These are phyloP conservation scores for Oxycera nigricornis DNA, from an alignment of 2,888 invertebrate species.

Conservation along the genomic window DNA sequence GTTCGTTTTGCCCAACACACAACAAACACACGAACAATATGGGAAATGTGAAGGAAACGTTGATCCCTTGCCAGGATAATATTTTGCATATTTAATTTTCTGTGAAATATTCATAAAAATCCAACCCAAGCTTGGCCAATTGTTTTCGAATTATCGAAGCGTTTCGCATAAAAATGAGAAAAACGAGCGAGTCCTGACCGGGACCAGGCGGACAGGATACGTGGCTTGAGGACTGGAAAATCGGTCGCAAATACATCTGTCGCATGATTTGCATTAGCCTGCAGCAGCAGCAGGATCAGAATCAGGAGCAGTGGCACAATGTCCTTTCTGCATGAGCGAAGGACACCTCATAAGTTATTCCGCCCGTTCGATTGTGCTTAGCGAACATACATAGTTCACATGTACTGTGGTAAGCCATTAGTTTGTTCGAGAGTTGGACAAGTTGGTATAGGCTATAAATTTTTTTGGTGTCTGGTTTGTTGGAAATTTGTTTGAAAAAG, in stretches of 20 bases:
- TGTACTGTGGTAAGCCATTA: too few species aligned
- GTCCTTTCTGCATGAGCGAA: conserved; percentile 7
- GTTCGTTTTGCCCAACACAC: not conserved
- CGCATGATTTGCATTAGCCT: conserved; percentile 34
- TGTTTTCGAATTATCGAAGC: conserved; percentile 40
- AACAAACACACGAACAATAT: not conserved
- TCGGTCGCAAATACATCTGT: conserved; percentile 19
- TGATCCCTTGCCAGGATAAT: not conserved
- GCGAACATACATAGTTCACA: too few species aligned
- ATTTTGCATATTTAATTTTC: conserved; percentile 43
- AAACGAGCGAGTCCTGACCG: not conserved
- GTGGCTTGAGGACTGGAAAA: not conserved
- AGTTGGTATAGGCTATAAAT: too few species aligned
- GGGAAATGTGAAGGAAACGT: not conserved
- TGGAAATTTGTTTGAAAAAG: too few species aligned
- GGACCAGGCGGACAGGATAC: not conserved
- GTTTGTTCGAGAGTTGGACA: too few species aligned
- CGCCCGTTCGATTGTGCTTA: not conserved
- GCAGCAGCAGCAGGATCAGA: not conserved
- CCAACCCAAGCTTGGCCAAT: conserved; percentile 29
- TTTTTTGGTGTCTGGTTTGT: too few species aligned
- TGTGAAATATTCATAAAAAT: conserved; percentile 42
- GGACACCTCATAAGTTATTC: not conserved
- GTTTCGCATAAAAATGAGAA: conserved; percentile 39
- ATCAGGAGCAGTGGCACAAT: not conserved